Evolutionary conservation across 1,140 invertebrate genomes (phyloP), one percentile per base, ranked within the genome.

Genomic region (Trichonephila clavata): DNA sequence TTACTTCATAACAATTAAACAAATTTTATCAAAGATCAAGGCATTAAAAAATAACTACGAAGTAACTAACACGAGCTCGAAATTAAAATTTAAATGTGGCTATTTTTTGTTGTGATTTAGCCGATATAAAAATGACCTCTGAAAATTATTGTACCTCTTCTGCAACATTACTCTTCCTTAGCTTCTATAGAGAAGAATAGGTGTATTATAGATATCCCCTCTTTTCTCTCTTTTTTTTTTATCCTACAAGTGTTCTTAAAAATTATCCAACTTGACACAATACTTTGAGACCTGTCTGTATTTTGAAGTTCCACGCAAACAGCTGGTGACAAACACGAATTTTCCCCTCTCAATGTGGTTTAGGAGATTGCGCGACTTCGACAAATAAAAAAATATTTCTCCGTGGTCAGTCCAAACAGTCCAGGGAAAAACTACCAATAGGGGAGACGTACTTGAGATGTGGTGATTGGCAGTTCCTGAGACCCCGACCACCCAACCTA

Each of bases 341-440:
- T 60, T 60, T 84, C 87, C 65, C 61, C n/a, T n/a, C 87, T 60
- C 83, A 16, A n/a, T 24, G 50, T 18, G 83, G 57, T 59, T 60
- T 77, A 77, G 27, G 24, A 6, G 57, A 59, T 50, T 21, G 50
- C 50, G 21, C 50, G 21, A 59, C 50, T 20, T 84, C 16, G 50
- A 21, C 83, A 59, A 59, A 57, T 89, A 71, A 59, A 90, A 90
- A 90, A 90, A 90, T 81, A 90, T 90, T 90, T 90, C n/a, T 57
- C 39, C 71, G 68, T 81, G 89, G 89, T 90, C 89, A 90, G 10
- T 24, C 89, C 63, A 63, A 43, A 63, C 32, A 88, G 39, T 71
- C 71, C 43, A 60, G 50, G 57, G 83, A 18, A 59, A 68, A 84
- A 57, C 83, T 57, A 60, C 50, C 83, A 59, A 57, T 59, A 32